Evolutionary conservation across 2,113 vertebrate genomes (phyloP), one percentile per base, ranked within the genome.

Genomic region (Elaphurus davidianus): DNA sequence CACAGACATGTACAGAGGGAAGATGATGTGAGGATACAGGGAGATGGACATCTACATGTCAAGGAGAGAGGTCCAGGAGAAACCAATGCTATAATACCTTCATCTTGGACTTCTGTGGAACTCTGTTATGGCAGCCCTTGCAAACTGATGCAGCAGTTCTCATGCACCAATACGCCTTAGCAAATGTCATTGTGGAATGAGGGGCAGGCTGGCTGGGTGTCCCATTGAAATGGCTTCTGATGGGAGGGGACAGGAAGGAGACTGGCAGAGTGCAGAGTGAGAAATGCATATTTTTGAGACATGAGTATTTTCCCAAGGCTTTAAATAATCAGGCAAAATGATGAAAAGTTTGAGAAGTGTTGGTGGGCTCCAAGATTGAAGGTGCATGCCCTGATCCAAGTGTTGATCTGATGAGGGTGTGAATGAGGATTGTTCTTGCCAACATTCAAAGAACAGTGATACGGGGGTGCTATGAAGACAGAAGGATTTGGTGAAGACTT

Each of bases 111-210:
- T 15, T 74, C 28, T 7, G 4, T 6, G 10, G 40, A 7, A 28
- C 25, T 45, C 15, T 28, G 27, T n/a, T n/a, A 28, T 0, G 8
- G 36, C 2, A 62, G 30, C 15, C 27, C 21, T 3, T 14, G 21
- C 19, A 11, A 55, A 36, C 7, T 40, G 36, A 52, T 2, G 7
- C 2, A 7, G 54, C 50, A 30, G 30, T 12, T 25, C 43, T 78
- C 33, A 4, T 5, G 25, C 1, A 28, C 28, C 0, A 3, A 47
- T 28, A 16, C n/a, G 36, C 28, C 50, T 64, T 30, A 55, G 16
- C 3, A 27, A 11, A 23, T 4, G 36, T 43, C 33, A 28, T 0
- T 54, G 45, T 43, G 60, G 7, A 19, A 2, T 5, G 54, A 3
- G 13, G 64, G 25, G 12, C 40, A 40, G 52, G 3, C 11, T 30